Base-by-base conservation (phyloP, 2,888 invertebrate species). In the Luperina nickerlii region DNA sequence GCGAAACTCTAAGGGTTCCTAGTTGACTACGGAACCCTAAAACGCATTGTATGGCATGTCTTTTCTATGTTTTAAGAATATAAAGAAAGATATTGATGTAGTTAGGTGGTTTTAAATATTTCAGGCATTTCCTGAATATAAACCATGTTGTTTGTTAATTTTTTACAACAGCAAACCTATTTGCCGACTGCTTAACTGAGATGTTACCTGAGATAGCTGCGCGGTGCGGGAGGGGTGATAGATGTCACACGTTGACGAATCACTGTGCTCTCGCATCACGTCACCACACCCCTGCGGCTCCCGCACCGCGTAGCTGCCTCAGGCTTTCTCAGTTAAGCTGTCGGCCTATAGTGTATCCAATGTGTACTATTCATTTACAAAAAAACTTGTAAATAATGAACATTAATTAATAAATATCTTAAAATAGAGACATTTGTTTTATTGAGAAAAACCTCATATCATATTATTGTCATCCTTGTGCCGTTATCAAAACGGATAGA, bases 361-460 rank as follows among this genome's bases (percentile, higher is more conserved):
- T 32, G 54, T 27, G 5, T 32, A n/a, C 8, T 42, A 81, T 45
- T n/a, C 1, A 24, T 81, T 62, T 68, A 45, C 62, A 68, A 32
- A 68, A 76, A 54, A 80, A 51, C 24, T 38, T 81, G 80, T 80
- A 80, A 80, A 80, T 82, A 80, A 68, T 63, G 24, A 76, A 81
- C 18, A 69, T 38, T 75, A 18, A 75, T 27, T 62, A 81, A 45
- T 48, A 57, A 67, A 63, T 82, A 69, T 76, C 18, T 38, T 69
- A 76, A 65, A 38, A 63, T 76, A 63, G n/a, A 15, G 0, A 62
- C 0, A 38, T 15, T 60, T 67, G n/a, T 74, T 74, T 80, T 1
- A 79, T 24, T 81, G n/a, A 24, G 60, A n/a, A 48, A 45, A 60
- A 48, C 13, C 18, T 4, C 1, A 7, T 15, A 42, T n/a, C 1